These are phyloP conservation scores for Nasonia vitripennis DNA, from an alignment of 1,140 invertebrate genomes.

Conservation along the genomic window DNA sequence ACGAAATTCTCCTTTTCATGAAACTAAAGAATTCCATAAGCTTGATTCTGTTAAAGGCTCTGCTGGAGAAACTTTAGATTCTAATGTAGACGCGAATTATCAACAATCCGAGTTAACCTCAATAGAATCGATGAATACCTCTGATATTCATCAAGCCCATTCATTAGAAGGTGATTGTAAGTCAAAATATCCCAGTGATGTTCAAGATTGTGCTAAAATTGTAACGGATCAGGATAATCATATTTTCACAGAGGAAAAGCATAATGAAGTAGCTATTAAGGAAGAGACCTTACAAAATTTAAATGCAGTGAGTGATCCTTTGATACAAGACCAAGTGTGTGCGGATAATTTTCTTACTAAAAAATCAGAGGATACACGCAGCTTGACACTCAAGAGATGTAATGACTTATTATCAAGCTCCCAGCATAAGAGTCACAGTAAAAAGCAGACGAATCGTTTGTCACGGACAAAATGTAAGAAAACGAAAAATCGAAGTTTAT, in stretches of 20 bases:
- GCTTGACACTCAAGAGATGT: conserved; percentile 68
- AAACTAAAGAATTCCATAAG: conserved; percentile 52
- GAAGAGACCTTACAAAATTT: conserved; percentile 23
- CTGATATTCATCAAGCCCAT: conserved; percentile 42
- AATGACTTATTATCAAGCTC: conserved; percentile 67
- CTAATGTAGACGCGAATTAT: conserved; percentile 33
- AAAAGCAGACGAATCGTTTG: conserved; percentile 67
- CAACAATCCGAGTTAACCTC: conserved; percentile 41
- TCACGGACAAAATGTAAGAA: conserved; percentile 61
- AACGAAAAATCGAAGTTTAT: conserved; percentile 43
- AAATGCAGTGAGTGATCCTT: conserved; percentile 52
- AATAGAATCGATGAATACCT: conserved; percentile 46
- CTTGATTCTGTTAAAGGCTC: conserved; percentile 47
- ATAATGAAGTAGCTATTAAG: conserved; percentile 39
- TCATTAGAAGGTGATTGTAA: conserved; percentile 42
- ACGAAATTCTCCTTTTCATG: conserved; percentile 55
- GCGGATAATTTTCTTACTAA: conserved; percentile 32
- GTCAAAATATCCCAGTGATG: conserved; percentile 48
- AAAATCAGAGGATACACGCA: conserved; percentile 66
- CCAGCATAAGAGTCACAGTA: conserved; percentile 69
- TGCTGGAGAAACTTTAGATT: conserved; percentile 46
- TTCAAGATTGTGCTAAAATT: conserved; percentile 50
- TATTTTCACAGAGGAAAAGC: conserved; percentile 46
- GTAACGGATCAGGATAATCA: conserved; percentile 45
- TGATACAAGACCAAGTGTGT: conserved; percentile 34